A percentile compares a stretch with the other conserved stretches of the same genome.
phyloP scores from a whole-genome alignment of 2,888 invertebrate genomes.

The Hydrotaea diabolus region DNA sequence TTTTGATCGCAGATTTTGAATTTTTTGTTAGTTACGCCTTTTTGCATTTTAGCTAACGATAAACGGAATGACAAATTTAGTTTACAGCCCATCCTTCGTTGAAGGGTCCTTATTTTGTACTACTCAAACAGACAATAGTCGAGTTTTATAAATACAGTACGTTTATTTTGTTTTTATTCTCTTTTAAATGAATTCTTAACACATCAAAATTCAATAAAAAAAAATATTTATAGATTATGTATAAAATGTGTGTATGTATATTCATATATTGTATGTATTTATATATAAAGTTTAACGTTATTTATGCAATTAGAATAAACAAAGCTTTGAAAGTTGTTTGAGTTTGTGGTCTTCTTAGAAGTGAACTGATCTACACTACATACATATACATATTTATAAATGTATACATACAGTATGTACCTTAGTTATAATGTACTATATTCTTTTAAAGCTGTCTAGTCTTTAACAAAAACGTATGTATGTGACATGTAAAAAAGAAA shows the following conservation, averaged over 20 bases:
- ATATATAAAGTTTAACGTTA: conserved; percentile 9
- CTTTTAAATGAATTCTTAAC: conserved; percentile 4
- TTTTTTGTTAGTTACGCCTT: no score
- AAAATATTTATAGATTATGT: conserved; percentile 22
- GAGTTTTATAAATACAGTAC: conserved; percentile 15
- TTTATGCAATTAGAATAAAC: conserved; percentile 1
- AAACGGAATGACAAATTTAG: no score
- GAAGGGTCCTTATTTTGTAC: no score
- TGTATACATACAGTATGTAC: no score
- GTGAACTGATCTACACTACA: not conserved
- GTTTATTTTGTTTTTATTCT: conserved; percentile 8
- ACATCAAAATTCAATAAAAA: conserved; percentile 20
- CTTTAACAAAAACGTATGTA: not conserved
- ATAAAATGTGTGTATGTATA: conserved; percentile 12
- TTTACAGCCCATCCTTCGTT: no score
- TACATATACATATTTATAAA: no score
- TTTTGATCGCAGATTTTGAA: no score
- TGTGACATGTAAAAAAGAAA: not conserved
- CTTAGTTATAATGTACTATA: not conserved
- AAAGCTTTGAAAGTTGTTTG: not conserved
- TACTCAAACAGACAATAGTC: no score
- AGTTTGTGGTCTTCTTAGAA: not conserved
- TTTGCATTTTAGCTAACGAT: no score
- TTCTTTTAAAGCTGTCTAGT: conserved; percentile 39
- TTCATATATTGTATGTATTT: not conserved